phyloP scores from a whole-genome alignment of 1,140 invertebrate species.

The Drosophila melanogaster region Release_6_plus_ISO1_MT NT_033779.5:1264001-1264500 shows the following conservation, averaged over 20 bases:
- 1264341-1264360: conserved; percentile 14
- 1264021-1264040: conserved; percentile 71
- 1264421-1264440: not conserved
- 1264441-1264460: no score
- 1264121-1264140: not conserved
- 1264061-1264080: conserved; percentile 80
- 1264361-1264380: conserved; percentile 18
- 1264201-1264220: conserved; percentile 84
- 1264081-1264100: conserved; percentile 50
- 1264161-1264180: conserved; percentile 1
- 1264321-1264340: conserved; percentile 32
- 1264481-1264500: no score
- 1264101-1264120: not conserved
- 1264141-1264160: not conserved
- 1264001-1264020: conserved; percentile 28
- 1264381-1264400: conserved; percentile 46
- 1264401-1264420: conserved; percentile 10
- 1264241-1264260: conserved; percentile 64
- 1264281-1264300: not conserved
- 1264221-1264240: conserved; percentile 84
- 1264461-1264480: no score
- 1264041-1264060: conserved; percentile 84
- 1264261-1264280: conserved; percentile 78
- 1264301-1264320: not conserved
- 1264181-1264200: conserved; percentile 46